Conservation (phyloP, 2,888 invertebrate species). For the Eupeodes latifasciatus region DNA sequence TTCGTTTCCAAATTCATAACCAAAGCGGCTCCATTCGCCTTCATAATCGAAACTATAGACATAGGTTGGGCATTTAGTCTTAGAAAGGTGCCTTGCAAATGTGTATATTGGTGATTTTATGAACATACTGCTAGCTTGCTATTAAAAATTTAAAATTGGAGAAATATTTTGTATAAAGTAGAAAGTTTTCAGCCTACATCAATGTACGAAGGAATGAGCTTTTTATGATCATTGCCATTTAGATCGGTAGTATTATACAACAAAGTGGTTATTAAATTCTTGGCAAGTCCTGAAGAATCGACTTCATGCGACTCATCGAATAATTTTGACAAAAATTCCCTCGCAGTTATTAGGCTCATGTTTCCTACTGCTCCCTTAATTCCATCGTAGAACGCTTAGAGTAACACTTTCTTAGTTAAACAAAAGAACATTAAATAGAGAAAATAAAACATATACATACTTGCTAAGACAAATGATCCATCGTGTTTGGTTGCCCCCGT, state of each 20-base stretch:
- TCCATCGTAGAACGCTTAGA: conserved; percentile 76
- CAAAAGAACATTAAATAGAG: background rate
- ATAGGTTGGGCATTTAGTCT: conserved; percentile 81
- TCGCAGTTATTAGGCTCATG: conserved; percentile 74
- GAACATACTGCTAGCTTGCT: conserved; percentile 79
- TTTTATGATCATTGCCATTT: conserved; percentile 83
- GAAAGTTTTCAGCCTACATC: conserved; percentile 83
- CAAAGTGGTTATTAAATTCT: conserved; percentile 82
- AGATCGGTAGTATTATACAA: conserved; percentile 82
- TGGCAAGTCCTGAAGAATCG: conserved; percentile 78
- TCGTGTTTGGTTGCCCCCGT: conserved; percentile 85
- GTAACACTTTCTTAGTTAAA: conserved; percentile 2
- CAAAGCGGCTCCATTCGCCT: conserved; percentile 83
- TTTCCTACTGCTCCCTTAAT: conserved; percentile 64
- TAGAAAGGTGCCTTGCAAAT: conserved; percentile 80
- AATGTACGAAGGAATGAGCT: conserved; percentile 84
- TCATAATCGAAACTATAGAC: conserved; percentile 85
- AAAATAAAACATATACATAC: conserved; percentile 82
- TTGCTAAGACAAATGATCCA: conserved; percentile 84
- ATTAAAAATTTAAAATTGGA: background rate
- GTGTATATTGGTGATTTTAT: conserved; percentile 85
- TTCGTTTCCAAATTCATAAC: conserved; percentile 83
- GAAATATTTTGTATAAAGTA: background rate
- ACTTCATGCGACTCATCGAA: conserved; percentile 45
- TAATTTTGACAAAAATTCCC: conserved; percentile 55